Evolutionary conservation across 1,140 invertebrate species (phyloP), one percentile per base, ranked within the genome.

Genomic region (Piezodorus guildinii): DNA sequence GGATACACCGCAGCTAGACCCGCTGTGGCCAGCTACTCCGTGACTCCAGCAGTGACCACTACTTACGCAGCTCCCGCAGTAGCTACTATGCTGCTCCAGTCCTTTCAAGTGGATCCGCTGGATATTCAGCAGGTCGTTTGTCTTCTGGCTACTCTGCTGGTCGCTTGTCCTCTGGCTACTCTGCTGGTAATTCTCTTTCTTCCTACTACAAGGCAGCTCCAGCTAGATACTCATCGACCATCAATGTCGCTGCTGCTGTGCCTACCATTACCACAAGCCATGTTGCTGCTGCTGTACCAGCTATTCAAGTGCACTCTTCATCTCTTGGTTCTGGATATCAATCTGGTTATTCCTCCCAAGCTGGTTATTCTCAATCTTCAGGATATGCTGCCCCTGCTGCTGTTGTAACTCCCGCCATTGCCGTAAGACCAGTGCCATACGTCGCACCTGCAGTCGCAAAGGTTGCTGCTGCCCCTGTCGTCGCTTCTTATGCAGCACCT

Each of bases 31-130:
- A 19, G 60, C 25, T 66, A 63, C 39, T 10, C 56, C 45, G 58
- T 52, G 8, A 43, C 66, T 8, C 65, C 66, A 17, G 49, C 59
- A 15, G 25, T 65, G 46, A 17, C 34, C 3, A 58, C 59, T n/a
- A 39, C 44, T 17, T 45, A 49, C 21, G 49, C 59, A 21, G 54
- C 68, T 39, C 21, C 63, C 3, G 21, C n/a, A 25, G 23, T 56
- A 15, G 30, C 60, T 16, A 60, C 62, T 62, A 64, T 16, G 63
- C 65, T 27, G 52, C 59, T 10, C 60, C 62, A 46, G 59, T 60
- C 16, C n/a, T 43, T 10, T 39, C 66, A 16, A 25, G 9, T 45
- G 61, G 54, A 19, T 62, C 66, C 15, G 27, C 61, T 8, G 67
- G 52, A 4, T 21, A 21, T 15, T 21, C 52, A 25, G 23, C 17